These are phyloP conservation scores for Strongylocentrotus purpuratus DNA, from an alignment of 35 echinoderm and acorn worm genomes.

Conservation along the genomic window DNA sequence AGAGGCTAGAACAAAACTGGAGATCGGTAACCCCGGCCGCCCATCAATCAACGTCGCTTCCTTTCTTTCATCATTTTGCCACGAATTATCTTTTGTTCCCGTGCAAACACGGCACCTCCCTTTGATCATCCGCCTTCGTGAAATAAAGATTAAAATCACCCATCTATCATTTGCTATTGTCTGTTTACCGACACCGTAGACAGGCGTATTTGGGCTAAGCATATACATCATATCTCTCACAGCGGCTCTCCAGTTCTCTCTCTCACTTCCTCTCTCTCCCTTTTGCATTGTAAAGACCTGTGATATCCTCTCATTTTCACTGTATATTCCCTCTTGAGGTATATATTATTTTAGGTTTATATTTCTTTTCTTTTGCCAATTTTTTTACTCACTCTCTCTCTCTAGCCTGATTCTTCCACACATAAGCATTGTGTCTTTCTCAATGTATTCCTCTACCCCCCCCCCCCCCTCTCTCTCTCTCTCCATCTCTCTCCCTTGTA, in stretches of 20 bases:
- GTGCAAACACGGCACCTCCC: neutral
- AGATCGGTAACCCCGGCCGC: constrained; percentile 3
- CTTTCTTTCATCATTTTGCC: constrained; percentile 27
- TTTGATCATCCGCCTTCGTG: neutral
- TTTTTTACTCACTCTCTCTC: neutral
- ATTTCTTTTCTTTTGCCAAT: neutral
- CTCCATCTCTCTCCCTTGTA: too few relatives aligned
- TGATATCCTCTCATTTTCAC: too few relatives aligned
- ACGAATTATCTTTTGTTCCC: constrained; percentile 36
- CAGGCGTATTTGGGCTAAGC: constrained; percentile 41
- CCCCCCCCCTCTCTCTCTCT: neutral
- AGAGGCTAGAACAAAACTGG: neutral
- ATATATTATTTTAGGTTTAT: neutral
- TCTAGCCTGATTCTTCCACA: too few relatives aligned
- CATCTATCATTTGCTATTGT: constrained; percentile 45
- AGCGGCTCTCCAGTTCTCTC: neutral
- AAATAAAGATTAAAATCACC: constrained; percentile 35
- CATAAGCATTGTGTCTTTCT: too few relatives aligned
- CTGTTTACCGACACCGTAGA: constrained; percentile 12
- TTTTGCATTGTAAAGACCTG: neutral
- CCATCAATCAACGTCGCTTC: constrained; percentile 33
- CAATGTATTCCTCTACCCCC: neutral
- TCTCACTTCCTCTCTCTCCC: neutral
- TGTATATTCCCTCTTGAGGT: neutral
- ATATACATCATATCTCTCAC: constrained; percentile 6